These are phyloP conservation scores for Cephus rjabovi DNA, from an alignment of 2,888 invertebrate species.

Conservation along the genomic window DNA sequence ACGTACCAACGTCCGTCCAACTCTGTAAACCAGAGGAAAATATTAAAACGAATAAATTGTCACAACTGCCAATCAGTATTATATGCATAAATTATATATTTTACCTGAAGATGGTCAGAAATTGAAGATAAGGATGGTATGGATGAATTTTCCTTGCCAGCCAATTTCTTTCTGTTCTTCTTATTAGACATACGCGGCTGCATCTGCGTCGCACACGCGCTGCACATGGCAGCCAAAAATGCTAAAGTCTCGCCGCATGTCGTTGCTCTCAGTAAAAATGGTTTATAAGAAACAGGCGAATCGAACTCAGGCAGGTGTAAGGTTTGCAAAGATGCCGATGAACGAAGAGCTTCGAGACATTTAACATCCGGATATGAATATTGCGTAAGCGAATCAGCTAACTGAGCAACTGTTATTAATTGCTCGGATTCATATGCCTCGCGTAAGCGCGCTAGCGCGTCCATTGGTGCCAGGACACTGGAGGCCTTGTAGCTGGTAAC, in stretches of 20 bases:
- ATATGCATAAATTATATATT: slow-evolving; percentile 6
- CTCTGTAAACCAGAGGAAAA: slow-evolving; percentile 41
- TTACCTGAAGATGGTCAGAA: slow-evolving; percentile 50
- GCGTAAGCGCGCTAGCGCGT: slow-evolving; percentile 58
- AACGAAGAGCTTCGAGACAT: slow-evolving; percentile 49
- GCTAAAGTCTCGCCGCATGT: slow-evolving; percentile 62
- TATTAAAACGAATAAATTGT: background rate
- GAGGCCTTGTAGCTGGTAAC: slow-evolving; percentile 39
- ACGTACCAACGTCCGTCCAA: slow-evolving; percentile 51
- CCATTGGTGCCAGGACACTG: slow-evolving; percentile 59
- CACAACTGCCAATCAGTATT: background rate
- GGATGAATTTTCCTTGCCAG: slow-evolving; percentile 42
- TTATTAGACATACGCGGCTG: slow-evolving; percentile 49
- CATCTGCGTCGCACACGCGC: slow-evolving; percentile 43
- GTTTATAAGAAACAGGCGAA: slow-evolving; percentile 52
- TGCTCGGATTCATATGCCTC: slow-evolving; percentile 60
- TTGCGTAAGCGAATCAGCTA: slow-evolving; percentile 52
- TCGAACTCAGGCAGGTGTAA: slow-evolving; percentile 48
- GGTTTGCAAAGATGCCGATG: slow-evolving; percentile 44
- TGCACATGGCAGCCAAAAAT: slow-evolving; percentile 57
- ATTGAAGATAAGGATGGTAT: background rate
- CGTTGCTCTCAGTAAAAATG: slow-evolving; percentile 57
- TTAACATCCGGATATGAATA: slow-evolving; percentile 48
- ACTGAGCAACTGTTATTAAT: slow-evolving; percentile 49
- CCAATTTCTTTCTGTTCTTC: slow-evolving; percentile 56